phyloP scores from a whole-genome alignment of 2,888 invertebrate species.

The Oscheius sp. region DNA sequence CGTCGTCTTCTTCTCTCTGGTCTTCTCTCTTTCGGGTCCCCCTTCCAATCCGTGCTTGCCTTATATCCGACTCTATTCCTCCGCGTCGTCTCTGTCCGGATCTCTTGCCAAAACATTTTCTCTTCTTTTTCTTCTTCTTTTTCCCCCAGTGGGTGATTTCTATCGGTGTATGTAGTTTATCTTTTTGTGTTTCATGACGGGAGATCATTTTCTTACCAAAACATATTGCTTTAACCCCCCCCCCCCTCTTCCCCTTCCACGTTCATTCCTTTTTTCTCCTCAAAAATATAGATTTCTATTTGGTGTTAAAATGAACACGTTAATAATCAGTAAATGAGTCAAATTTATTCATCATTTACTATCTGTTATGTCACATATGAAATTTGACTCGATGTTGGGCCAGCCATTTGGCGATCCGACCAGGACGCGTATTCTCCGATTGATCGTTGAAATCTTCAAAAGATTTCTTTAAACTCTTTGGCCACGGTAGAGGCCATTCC shows the following conservation, averaged over 20 bases:
- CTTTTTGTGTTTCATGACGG: conserved; percentile 18
- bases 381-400: conserved; percentile 17
- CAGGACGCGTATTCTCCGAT: not conserved
- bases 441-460: conserved; percentile 9
- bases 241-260: not conserved
- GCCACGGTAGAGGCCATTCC: conserved; percentile 32
- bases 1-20: not conserved
- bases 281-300: conserved; percentile 12
- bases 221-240: conserved; percentile 33
- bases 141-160: not conserved
- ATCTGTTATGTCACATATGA: conserved; percentile 14
- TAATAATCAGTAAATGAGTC: not conserved
- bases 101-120: conserved; percentile 28
- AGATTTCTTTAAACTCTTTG: not conserved
- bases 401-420: conserved; percentile 20
- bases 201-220: conserved; percentile 24
- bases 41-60: conserved; percentile 21
- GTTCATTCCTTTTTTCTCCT: not conserved
- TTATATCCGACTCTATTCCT: not conserved
- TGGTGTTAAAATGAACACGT: not conserved
- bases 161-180: not conserved
- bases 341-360: conserved; percentile 8
- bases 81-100: conserved; percentile 22
- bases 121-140: not conserved
- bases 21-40: conserved; percentile 10